Evolutionary conservation across 2,797 vertebrate genomes (phyloP).

Genomic region (Kryptopterus vitreolus): DNA sequence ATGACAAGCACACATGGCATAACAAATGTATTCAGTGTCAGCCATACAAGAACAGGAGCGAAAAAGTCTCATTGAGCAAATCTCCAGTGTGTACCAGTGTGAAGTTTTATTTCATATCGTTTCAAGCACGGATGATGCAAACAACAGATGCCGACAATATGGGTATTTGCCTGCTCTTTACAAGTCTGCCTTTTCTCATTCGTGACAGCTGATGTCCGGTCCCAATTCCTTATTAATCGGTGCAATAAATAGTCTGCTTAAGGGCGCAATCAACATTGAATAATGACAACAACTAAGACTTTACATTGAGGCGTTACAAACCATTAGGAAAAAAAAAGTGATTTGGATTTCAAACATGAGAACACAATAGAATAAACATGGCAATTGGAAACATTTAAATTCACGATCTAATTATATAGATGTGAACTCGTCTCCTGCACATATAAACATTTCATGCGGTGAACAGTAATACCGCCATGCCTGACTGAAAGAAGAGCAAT

Average conservation of each 20-base stretch:
- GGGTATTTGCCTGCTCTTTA: slow-evolving; percentile 16
- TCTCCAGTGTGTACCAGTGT: slow-evolving; percentile 43
- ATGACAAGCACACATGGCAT: slow-evolving; percentile 9
- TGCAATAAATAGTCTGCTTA: background rate
- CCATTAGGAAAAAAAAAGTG: background rate
- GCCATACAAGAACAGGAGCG: slow-evolving; percentile 21
- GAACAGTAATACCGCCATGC: slow-evolving; percentile 12
- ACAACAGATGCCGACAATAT: slow-evolving; percentile 15
- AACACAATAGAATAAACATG: background rate
- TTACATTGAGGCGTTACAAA: background rate
- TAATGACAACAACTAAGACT: background rate
- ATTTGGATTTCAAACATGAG: background rate
- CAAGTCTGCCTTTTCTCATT: slow-evolving; percentile 1
- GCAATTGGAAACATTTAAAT: background rate
- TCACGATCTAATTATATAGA: background rate
- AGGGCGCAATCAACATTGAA: background rate
- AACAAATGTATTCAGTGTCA: slow-evolving; percentile 35
- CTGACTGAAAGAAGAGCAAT: slow-evolving; percentile 22
- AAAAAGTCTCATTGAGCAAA: slow-evolving; percentile 35
- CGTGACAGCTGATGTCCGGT: slow-evolving; percentile 26
- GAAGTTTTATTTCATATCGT: slow-evolving; percentile 39
- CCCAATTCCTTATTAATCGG: background rate
- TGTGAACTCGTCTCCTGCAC: background rate
- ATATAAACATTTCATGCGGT: background rate
- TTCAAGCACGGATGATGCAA: slow-evolving; percentile 21